Conservation (phyloP, 2,113 vertebrate species). For the Stigmatopora nigra region DNA sequence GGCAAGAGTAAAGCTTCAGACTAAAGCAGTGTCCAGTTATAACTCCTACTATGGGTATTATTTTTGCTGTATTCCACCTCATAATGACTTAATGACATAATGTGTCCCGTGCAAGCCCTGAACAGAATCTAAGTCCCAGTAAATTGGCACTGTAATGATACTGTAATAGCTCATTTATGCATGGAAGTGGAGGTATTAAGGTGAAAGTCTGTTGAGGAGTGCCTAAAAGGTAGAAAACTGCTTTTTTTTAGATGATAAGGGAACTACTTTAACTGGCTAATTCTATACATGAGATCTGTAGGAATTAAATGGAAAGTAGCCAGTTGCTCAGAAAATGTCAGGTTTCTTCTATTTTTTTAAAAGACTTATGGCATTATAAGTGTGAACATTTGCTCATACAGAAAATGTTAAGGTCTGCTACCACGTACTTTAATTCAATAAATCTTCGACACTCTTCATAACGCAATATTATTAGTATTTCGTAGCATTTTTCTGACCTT, state of each 20-base stretch:
- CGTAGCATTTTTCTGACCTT: conserved; percentile 45
- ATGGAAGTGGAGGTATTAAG: conserved; percentile 56
- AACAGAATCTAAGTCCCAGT: conserved; percentile 55
- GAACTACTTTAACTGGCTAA: conserved; percentile 40
- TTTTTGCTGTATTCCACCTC: conserved; percentile 59
- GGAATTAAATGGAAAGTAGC: conserved; percentile 30
- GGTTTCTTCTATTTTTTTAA: conserved; percentile 5
- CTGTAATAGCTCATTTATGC: conserved; percentile 62
- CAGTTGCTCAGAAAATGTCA: conserved; percentile 21
- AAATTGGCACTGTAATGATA: conserved; percentile 54
- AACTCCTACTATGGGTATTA: conserved; percentile 60
- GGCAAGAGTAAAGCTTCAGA: conserved; percentile 32
- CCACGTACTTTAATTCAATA: conserved; percentile 38
- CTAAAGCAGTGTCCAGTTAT: conserved; percentile 46
- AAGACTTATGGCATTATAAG: conserved; percentile 23
- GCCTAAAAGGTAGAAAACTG: conserved; percentile 34
- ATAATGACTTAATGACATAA: conserved; percentile 73
- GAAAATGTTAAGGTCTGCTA: conserved; percentile 39
- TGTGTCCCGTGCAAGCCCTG: conserved; percentile 59
- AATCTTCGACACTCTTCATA: conserved; percentile 43
- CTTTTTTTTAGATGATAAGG: conserved; percentile 35
- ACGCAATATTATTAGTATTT: conserved; percentile 2
- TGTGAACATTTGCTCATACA: conserved; percentile 42
- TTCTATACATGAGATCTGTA: conserved; percentile 32
- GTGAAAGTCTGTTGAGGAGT: conserved; percentile 46